These are phyloP conservation scores for Pseudochromis fuscus DNA, from an alignment of 2,797 vertebrate species.

Conservation along the genomic window DNA sequence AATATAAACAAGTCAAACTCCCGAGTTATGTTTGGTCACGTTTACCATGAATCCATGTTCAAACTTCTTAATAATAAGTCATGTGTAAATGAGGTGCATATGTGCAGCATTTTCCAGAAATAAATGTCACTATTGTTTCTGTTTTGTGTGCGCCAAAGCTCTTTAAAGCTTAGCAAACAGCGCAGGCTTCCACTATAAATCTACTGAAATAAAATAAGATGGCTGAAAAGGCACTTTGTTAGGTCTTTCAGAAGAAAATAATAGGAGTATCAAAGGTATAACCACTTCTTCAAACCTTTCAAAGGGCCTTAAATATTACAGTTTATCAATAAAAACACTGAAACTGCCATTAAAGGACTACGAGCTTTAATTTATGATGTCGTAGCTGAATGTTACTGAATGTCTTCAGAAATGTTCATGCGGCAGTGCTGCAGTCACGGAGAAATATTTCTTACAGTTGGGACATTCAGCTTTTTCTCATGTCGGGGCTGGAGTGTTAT, in stretches of 20 bases:
- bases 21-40: conserved; percentile 3
- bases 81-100: neutral
- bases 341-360: conserved; percentile 19
- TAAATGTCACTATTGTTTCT: conserved; percentile 9
- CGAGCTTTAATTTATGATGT: conserved; percentile 15
- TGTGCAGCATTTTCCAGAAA: conserved; percentile 11
- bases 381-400: conserved; percentile 20
- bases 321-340: conserved; percentile 16
- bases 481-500: conserved; percentile 34
- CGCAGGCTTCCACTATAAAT: neutral
- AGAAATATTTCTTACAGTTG: conserved; percentile 32
- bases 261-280: neutral
- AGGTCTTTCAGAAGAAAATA: conserved; percentile 18
- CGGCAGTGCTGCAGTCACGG: conserved; percentile 8
- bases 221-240: neutral
- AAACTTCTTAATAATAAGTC: neutral
- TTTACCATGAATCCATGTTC: conserved; percentile 11
- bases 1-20: conserved; percentile 18
- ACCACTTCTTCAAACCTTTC: conserved; percentile 10
- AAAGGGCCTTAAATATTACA: conserved; percentile 1
- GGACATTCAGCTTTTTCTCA: conserved; percentile 17
- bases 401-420: conserved; percentile 8
- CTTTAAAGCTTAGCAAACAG: neutral
- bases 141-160: conserved; percentile 7
- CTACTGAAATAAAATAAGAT: conserved; percentile 9